Base-by-base conservation (phyloP, 2,888 invertebrate genomes). In the Neoscelio sp. region DNA sequence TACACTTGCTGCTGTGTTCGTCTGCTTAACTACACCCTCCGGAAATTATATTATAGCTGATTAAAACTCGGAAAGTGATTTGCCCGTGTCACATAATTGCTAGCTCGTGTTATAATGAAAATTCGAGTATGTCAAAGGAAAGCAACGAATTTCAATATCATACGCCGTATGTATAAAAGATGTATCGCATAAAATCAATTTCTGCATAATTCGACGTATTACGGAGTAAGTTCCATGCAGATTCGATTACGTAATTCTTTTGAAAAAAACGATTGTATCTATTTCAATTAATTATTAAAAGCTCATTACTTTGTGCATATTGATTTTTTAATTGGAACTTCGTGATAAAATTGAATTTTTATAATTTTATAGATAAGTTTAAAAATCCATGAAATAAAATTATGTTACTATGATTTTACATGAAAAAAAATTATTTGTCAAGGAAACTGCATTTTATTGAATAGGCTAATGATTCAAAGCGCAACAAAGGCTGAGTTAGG, bases 11-110 rank as follows among this genome's bases (percentile, higher is more conserved):
- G n/a, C 30, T 56, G 38, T 64, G 58, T 50, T 68, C 65, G 64
- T 38, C 50, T 60, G 56, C 71, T 81, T 82, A 82, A 85, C 82
- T 84, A 68, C 80, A 54, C 74, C 42, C 35, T 64, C 71, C 80
- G 82, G 74, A 82, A 83, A 84, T 85, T 81, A 80, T 81, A 83
- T 84, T 84, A 84, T 80, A 76, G 78, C 82, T 83, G 82, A 79
- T 84, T 83, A 82, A 84, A 82, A 85, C 84, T 85, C 82, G 78
- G 65, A 74, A 76, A 85, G 77, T 77, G 80, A 82, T 83, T 84
- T 78, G 68, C 67, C 20, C 71, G 40, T 46, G 62, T 62, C 52
- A 46, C 62, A 58, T 78, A 62, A 78, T 68, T 64, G 48, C 30
- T 64, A n/a, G 38, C 17, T n/a, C 28, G 48, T 40, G 73, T 48